A percentile compares a stretch with the other conserved stretches of the same genome.
Conservation (phyloP, 2,888 invertebrate species). For the Xanthia icteritia region DNA sequence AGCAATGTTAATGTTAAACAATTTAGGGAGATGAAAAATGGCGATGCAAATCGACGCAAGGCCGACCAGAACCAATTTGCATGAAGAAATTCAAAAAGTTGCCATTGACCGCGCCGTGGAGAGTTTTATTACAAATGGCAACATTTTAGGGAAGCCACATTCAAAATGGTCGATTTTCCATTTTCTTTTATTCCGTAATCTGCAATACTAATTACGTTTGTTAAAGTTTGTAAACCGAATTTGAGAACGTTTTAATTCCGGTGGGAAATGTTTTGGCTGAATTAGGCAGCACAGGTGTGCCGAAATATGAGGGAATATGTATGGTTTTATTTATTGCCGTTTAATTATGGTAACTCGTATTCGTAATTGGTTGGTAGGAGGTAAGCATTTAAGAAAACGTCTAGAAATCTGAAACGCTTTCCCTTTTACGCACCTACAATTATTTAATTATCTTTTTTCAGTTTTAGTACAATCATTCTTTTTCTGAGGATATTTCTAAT, state of each 20-base stretch:
- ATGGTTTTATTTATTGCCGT: slow-evolving; percentile 39
- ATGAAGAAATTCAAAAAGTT: slow-evolving; percentile 57
- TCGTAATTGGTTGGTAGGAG: neutral
- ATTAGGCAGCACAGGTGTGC: slow-evolving; percentile 49
- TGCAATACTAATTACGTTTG: slow-evolving; percentile 51
- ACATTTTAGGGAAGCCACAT: slow-evolving; percentile 41
- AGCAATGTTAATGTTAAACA: slow-evolving; percentile 45
- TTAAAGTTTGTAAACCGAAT: slow-evolving; percentile 37
- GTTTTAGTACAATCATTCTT: neutral
- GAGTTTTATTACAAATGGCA: slow-evolving; percentile 63
- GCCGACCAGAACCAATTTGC: slow-evolving; percentile 53
- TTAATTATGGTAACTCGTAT: slow-evolving; percentile 10
- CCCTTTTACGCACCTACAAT: neutral
- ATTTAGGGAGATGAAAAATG: slow-evolving; percentile 55
- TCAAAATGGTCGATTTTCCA: slow-evolving; percentile 46
- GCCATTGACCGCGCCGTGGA: slow-evolving; percentile 45
- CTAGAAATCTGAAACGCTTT: neutral
- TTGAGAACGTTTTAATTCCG: slow-evolving; percentile 48
- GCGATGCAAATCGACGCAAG: slow-evolving; percentile 42
- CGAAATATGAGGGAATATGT: slow-evolving; percentile 38
- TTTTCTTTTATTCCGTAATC: slow-evolving; percentile 50
- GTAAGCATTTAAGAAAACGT: neutral
- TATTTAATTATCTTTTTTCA: neutral
- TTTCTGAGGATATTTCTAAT: neutral
- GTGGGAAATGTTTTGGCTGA: slow-evolving; percentile 39